Evolutionary conservation across 2,113 vertebrate genomes (phyloP), one percentile per base, ranked within the genome.

Genomic region (Pterocles gutturalis): DNA sequence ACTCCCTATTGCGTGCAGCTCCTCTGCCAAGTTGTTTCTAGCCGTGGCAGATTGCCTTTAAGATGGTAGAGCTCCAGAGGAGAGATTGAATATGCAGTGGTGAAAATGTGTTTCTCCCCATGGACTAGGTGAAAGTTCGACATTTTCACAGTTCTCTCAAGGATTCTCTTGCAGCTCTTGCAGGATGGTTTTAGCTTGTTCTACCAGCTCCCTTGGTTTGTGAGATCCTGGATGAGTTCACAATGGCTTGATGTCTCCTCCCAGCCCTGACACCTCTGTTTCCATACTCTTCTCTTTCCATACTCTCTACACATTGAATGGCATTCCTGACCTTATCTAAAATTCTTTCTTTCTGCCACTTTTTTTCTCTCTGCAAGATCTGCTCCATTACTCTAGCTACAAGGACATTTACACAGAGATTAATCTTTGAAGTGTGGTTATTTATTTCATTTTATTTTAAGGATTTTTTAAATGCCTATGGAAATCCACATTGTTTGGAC

Each of bases 141-240:
- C 12, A 25, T 54, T 70, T 93, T 45, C 65, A 38, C 1, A 15
- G 26, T n/a, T 85, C 8, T 28, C n/a, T 57, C 48, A 5, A 60
- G 26, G 64, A 53, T 60, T 78, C 4, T 7, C 16, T 70, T 28
- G n/a, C 11, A 43, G 29, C 5, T 60, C 6, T 72, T n/a, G 48
- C 10, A 18, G 28, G 72, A 14, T 13, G 10, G 4, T 82, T 90
- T 73, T 19, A 31, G 11, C 6, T 83, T 72, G 13, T 73, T 8
- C 11, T 69, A 29, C 11, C 43, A 53, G 0, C 38, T 82, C 1
- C 0, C 0, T 2, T 3, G 8, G 31, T 28, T 66, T 36, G 6
- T 73, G 65, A 80, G 76, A n/a, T 13, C 11, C 4, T 3, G 5
- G 6, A 25, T 26, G 17, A 55, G 73, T 78, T 77, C 67, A 46